Evolutionary conservation across 2,888 invertebrate species (phyloP).

Genomic region (Andrena bicolor): DNA sequence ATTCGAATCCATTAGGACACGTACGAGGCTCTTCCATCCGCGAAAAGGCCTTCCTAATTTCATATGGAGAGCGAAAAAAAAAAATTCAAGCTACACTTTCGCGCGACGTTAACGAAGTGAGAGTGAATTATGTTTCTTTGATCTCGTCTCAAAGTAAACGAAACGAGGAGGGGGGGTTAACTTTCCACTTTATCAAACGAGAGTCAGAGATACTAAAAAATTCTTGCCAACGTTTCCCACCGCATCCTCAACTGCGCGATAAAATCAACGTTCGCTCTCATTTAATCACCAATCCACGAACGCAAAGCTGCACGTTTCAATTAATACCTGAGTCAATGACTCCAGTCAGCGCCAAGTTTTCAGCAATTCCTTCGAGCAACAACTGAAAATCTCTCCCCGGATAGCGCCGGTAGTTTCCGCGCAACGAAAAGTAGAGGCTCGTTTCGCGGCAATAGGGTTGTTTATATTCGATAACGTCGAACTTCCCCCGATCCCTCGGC

Average conservation of each 20-base stretch:
- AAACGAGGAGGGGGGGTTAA: constrained; percentile 10
- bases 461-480: constrained; percentile 40
- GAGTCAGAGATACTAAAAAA: neutral
- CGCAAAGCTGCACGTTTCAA: too few species aligned
- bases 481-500: neutral
- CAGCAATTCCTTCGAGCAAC: neutral
- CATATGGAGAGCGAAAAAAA: constrained; percentile 40
- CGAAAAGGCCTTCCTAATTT: constrained; percentile 43
- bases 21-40: constrained; percentile 16
- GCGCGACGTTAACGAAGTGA: constrained; percentile 42
- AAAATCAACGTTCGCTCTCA: too few species aligned
- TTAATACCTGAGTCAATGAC: too few species aligned
- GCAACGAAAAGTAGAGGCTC: neutral
- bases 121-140: constrained; percentile 65
- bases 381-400: constrained; percentile 3
- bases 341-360: neutral
- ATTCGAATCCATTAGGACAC: constrained; percentile 53
- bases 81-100: constrained; percentile 49
- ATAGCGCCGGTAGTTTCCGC: neutral
- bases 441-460: constrained; percentile 7
- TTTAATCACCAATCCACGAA: too few species aligned
- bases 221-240: neutral
- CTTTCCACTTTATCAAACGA: constrained; percentile 22
- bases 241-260: too few species aligned
- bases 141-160: constrained; percentile 53